Evolutionary conservation across 2,797 vertebrate genomes (phyloP).

Genomic region (Ptychobarbus kaznakovi): DNA sequence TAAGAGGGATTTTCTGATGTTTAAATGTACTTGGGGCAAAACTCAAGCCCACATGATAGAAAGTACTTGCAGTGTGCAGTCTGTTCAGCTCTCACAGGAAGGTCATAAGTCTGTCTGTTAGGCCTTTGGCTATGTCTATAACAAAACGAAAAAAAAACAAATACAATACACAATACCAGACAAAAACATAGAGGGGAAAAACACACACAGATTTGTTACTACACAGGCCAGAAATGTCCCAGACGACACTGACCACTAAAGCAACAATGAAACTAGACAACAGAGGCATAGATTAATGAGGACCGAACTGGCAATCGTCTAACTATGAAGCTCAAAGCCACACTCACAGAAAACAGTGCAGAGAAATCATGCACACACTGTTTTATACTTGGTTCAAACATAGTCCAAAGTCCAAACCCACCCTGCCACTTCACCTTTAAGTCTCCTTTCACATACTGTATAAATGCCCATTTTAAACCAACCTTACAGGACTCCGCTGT

Average conservation of each 20-base stretch:
- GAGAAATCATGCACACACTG: background rate
- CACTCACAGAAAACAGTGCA: background rate
- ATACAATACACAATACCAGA: background rate
- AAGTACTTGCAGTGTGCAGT: conserved; percentile 10
- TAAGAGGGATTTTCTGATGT: background rate
- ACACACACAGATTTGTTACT: background rate
- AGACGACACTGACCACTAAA: conserved; percentile 15
- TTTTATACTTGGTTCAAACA: background rate
- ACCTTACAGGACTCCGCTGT: background rate
- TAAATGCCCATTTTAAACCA: background rate
- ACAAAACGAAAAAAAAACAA: background rate
- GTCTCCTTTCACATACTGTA: background rate
- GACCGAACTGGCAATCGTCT: conserved; percentile 6
- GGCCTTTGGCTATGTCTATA: conserved; percentile 1
- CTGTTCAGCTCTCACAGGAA: conserved; percentile 9
- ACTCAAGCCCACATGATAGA: conserved; percentile 1
- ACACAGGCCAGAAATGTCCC: background rate
- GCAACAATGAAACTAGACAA: conserved; percentile 4
- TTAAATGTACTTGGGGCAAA: background rate
- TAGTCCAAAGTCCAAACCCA: background rate
- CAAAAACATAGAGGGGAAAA: conserved; percentile 27
- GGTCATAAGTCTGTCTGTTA: conserved; percentile 25
- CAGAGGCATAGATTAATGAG: conserved; percentile 19
- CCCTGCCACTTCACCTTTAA: background rate
- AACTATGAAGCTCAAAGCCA: conserved; percentile 26